phyloP scores from a whole-genome alignment of 2,888 invertebrate species.

The Chaitophorus viminalis region DNA sequence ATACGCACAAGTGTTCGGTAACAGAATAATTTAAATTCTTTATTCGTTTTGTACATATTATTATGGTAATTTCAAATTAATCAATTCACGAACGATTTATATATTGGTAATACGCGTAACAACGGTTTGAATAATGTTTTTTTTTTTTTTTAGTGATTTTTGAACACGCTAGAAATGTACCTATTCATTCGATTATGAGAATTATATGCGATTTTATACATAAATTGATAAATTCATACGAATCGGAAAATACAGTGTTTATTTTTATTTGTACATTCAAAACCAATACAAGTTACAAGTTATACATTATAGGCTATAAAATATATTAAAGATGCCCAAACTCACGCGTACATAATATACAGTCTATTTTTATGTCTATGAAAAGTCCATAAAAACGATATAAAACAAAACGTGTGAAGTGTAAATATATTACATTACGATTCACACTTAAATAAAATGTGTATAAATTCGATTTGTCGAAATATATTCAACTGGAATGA shows the following conservation, averaged over 20 bases:
- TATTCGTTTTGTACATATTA: not conserved
- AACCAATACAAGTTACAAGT: no score
- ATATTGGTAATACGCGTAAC: no score
- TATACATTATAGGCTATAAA: not conserved
- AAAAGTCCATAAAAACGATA: not conserved
- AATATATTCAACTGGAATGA: not conserved
- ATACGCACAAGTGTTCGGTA: not conserved
- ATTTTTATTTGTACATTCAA: no score
- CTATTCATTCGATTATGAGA: not conserved
- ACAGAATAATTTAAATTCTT: not conserved
- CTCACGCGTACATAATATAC: not conserved
- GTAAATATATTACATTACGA: not conserved
- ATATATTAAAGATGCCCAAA: not conserved
- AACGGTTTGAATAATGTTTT: not conserved
- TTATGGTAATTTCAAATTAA: not conserved
- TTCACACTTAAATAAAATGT: not conserved
- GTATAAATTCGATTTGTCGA: not conserved
- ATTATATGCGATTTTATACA: not conserved
- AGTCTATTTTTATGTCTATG: not conserved
- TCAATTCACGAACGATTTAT: not conserved
- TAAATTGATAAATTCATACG: not conserved
- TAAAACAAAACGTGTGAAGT: constrained; percentile 15
- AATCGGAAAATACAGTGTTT: no score
- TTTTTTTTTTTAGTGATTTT: not conserved
- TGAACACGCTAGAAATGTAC: not conserved